Base-by-base conservation (phyloP, 2,113 vertebrate genomes). In the Microcebus griseorufus region DNA sequence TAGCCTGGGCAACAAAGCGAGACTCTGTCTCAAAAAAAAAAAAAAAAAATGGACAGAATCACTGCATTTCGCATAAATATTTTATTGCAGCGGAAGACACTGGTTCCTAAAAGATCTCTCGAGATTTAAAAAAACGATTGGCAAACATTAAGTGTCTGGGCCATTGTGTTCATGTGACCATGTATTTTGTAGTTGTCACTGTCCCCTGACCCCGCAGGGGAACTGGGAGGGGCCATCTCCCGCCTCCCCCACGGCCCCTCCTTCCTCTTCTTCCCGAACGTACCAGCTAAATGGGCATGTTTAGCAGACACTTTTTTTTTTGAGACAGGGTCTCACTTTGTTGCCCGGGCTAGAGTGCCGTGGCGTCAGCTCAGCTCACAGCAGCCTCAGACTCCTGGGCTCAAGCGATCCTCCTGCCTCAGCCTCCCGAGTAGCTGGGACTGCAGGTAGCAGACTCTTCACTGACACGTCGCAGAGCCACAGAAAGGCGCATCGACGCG, bases 91-190 rank as follows among this genome's bases (percentile, higher is more conserved):
- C 48, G 14, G 42, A 25, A 55, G 72, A 32, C 27, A 11, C 39
- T 11, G 53, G 53, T 62, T 62, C 67, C 42, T 51, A 37, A 48
- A n/a, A 48, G 86, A n/a, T 17, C 55, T 9, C 29, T 32, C 5
- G 4, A 51, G 75, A 27, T 72, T 39, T 39, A 25, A 23, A 23
- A 45, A 8, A 73, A 16, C 4, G 25, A 42, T 37, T 13, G 70
- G 37, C 13, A 27, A 29, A 27, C 72, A 0, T 29, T 45, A 29
- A 16, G 72, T 45, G 6, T 23, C 12, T 25, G 39, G 70, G 39
- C 27, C 37, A 14, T 32, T 0, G 14, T 2, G 27, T 23, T 42
- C 29, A 23, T 0, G 27, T 2, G 2, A 22, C 37, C 11, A 9
- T 2, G 22, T 22, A 39, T 39, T 70, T 70, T 39, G 22, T 20